Evolutionary conservation across 2,797 vertebrate species (phyloP).

Genomic region (Peromyscus aztecus): DNA sequence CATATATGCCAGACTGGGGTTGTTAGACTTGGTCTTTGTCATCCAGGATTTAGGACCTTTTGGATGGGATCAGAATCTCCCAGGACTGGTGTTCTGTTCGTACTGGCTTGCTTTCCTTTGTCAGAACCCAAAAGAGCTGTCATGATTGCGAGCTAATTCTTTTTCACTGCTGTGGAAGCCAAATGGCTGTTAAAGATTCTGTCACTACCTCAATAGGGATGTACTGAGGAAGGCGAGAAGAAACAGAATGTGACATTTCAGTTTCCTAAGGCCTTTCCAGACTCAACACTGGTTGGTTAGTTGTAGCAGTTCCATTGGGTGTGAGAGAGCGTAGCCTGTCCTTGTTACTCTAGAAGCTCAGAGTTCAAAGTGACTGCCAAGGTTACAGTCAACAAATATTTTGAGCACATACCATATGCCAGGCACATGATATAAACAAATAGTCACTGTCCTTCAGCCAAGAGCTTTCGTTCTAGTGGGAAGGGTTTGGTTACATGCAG

Average conservation of each 20-base stretch:
- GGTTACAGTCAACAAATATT: slow-evolving; percentile 51
- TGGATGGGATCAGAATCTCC: slow-evolving; percentile 48
- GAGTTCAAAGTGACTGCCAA: slow-evolving; percentile 6
- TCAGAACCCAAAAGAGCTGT: slow-evolving; percentile 50
- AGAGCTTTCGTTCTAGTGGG: neutral
- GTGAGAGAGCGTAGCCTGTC: neutral
- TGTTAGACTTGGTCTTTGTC: slow-evolving; percentile 48
- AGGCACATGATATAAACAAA: slow-evolving; percentile 47
- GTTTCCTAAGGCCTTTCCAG: neutral
- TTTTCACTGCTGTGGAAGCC: neutral
- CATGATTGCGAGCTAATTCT: slow-evolving; percentile 22
- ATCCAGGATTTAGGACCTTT: slow-evolving; percentile 16
- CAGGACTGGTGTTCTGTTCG: neutral
- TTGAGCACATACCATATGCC: neutral
- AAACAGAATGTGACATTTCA: neutral
- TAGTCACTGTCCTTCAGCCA: neutral
- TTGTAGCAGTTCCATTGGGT: neutral
- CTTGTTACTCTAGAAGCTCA: neutral
- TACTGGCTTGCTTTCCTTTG: slow-evolving; percentile 27
- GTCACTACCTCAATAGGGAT: neutral
- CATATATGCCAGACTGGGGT: neutral
- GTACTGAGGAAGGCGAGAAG: neutral
- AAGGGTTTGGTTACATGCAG: neutral
- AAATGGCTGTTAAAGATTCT: slow-evolving; percentile 56
- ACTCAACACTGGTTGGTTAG: neutral